Conservation (phyloP, 2,888 invertebrate genomes). For the Meiosimyza platycephala region DNA sequence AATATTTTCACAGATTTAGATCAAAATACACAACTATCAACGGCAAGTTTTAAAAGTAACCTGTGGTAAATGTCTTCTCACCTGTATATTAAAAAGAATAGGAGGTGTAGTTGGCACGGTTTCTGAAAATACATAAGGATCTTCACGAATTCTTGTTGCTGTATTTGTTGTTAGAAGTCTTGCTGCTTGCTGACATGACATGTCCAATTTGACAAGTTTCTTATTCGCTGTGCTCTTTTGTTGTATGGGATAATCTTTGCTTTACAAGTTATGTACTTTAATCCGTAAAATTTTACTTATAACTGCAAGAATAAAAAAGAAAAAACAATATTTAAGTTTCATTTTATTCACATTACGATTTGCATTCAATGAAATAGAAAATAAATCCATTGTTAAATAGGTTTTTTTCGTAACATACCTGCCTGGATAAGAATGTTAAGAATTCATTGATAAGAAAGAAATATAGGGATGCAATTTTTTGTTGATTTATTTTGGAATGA, state of each 20-base stretch:
- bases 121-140: conserved; percentile 68
- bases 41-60: no score
- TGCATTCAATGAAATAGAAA: no score
- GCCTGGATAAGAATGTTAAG: neutral
- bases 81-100: conserved; percentile 66
- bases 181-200: conserved; percentile 68
- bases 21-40: no score
- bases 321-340: neutral
- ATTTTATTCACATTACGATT: no score
- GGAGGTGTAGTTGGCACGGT: conserved; percentile 65
- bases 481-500: conserved; percentile 30
- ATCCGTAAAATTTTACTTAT: neutral
- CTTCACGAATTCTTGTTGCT: conserved; percentile 55
- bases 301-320: neutral
- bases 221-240: conserved; percentile 22
- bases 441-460: neutral
- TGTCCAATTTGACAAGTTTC: conserved; percentile 58
- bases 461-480: neutral
- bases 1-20: neutral
- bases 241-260: conserved; percentile 29
- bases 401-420: neutral
- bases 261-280: neutral
- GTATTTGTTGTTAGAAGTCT: conserved; percentile 58
- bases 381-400: no score
- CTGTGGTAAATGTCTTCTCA: conserved; percentile 42